Percentiles rank a stretch among this genome's conserved stretches.
These are phyloP conservation scores for Pogonomyrmex barbatus DNA, from an alignment of 1,140 invertebrate genomes.

Conservation along the genomic window DNA sequence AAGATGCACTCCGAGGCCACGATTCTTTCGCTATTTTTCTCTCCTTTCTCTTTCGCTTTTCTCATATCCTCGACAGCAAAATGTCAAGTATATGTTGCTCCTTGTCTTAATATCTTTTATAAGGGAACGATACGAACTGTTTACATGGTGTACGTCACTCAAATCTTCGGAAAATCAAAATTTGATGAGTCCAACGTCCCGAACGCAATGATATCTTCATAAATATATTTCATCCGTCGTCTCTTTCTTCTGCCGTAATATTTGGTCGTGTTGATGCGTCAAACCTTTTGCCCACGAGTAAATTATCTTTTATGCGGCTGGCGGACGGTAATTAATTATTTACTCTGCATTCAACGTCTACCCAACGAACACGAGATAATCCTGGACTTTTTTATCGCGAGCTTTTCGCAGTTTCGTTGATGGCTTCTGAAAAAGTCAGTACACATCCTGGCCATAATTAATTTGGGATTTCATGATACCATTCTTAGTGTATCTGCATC, in stretches of 20 bases:
- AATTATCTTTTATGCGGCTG: slow-evolving; percentile 53
- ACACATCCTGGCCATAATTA: slow-evolving; percentile 29
- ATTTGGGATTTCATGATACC: slow-evolving; percentile 31
- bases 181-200: not conserved
- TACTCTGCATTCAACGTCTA: slow-evolving; percentile 2
- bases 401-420: slow-evolving; percentile 29
- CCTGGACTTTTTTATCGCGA: slow-evolving; percentile 40
- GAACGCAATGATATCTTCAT: not conserved
- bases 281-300: slow-evolving; percentile 14
- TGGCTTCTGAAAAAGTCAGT: slow-evolving; percentile 16
- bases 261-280: slow-evolving; percentile 18
- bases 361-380: slow-evolving; percentile 33
- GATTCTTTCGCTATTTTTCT: not conserved
- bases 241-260: not conserved
- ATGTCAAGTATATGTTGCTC: slow-evolving; percentile 2
- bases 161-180: not conserved
- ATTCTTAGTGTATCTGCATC: not conserved
- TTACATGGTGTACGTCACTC: not conserved
- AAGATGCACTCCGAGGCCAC: slow-evolving; percentile 36
- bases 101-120: slow-evolving; percentile 28
- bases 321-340: slow-evolving; percentile 55
- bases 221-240: not conserved
- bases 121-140: not conserved
- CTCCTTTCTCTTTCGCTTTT: not conserved
- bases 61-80: too few species aligned